Evolutionary conservation across 2,888 invertebrate species (phyloP).

Genomic region (Nemurella pictetii): DNA sequence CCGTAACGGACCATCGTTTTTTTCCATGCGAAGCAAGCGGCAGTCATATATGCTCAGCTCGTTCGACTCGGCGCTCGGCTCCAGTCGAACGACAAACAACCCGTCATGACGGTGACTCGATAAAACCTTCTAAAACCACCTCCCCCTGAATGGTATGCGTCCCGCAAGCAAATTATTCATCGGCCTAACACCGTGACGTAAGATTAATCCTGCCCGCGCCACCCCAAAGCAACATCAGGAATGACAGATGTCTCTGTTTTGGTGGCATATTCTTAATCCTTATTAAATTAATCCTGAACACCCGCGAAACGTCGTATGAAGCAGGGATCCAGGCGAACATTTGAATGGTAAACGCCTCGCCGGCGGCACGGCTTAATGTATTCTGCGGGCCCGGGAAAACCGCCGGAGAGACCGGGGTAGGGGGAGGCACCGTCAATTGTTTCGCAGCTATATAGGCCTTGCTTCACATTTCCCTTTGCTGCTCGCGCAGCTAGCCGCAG

Average conservation of each 20-base stretch:
- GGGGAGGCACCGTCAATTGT: constrained; percentile 2
- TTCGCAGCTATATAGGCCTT: neutral
- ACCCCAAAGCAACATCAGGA: neutral
- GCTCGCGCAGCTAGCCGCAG: too few relatives aligned
- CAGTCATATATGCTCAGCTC: neutral
- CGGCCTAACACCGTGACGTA: neutral
- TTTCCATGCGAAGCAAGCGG: too few relatives aligned
- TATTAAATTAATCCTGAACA: constrained; percentile 29
- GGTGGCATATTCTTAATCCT: constrained; percentile 24
- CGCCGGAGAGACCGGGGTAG: too few relatives aligned
- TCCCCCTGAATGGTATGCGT: neutral
- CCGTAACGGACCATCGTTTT: too few relatives aligned
- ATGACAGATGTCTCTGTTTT: constrained; percentile 30
- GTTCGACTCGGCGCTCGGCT: neutral
- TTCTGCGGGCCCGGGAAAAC: neutral
- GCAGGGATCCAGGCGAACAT: neutral
- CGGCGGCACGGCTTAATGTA: neutral
- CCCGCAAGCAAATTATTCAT: neutral
- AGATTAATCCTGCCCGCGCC: neutral
- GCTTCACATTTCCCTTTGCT: neutral
- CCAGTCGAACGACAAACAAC: neutral
- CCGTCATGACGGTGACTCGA: neutral
- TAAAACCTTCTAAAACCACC: neutral
- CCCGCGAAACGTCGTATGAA: neutral
- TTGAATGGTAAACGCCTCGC: neutral